phyloP scores from a whole-genome alignment of 1,140 invertebrate species.

The Heliothis subflexa region DNA sequence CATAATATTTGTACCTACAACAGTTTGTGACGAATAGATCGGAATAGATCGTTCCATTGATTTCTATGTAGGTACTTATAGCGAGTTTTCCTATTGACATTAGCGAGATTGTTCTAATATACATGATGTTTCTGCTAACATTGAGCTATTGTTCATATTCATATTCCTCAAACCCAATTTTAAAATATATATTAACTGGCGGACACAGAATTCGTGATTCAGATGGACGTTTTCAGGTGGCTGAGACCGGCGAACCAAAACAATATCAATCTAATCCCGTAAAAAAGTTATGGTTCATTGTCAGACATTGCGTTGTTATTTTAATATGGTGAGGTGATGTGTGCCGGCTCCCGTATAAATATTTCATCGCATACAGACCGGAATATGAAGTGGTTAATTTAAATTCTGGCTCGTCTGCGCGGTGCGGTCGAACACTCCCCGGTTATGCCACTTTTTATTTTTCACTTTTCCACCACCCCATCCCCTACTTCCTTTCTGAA shows the following conservation, averaged over 20 bases:
- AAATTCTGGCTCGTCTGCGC: slow-evolving; percentile 66
- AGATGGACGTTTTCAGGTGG: too few relatives aligned
- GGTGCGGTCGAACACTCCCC: slow-evolving; percentile 56
- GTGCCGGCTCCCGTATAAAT: slow-evolving; percentile 63
- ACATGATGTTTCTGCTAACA: not conserved
- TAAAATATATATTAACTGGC: too few relatives aligned
- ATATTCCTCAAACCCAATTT: too few relatives aligned
- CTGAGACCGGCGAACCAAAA: not conserved
- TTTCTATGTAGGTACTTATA: not conserved
- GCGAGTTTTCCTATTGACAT: not conserved
- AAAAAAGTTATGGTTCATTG: slow-evolving; percentile 39
- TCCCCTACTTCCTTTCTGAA: slow-evolving; percentile 59
- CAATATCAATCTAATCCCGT: slow-evolving; percentile 25
- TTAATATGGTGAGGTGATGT: slow-evolving; percentile 46
- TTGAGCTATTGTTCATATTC: too few relatives aligned
- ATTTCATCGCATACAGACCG: slow-evolving; percentile 63
- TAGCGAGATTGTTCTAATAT: slow-evolving; percentile 17
- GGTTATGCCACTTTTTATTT: slow-evolving; percentile 57
- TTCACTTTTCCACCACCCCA: slow-evolving; percentile 48
- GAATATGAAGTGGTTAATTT: slow-evolving; percentile 78
- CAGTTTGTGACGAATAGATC: not conserved
- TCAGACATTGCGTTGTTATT: slow-evolving; percentile 46
- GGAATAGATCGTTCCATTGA: not conserved
- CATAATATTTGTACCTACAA: slow-evolving; percentile 27
- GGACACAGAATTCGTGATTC: too few relatives aligned